These are phyloP conservation scores for Triplophysa bombifrons DNA, from an alignment of 2,797 vertebrate species.

Conservation along the genomic window DNA sequence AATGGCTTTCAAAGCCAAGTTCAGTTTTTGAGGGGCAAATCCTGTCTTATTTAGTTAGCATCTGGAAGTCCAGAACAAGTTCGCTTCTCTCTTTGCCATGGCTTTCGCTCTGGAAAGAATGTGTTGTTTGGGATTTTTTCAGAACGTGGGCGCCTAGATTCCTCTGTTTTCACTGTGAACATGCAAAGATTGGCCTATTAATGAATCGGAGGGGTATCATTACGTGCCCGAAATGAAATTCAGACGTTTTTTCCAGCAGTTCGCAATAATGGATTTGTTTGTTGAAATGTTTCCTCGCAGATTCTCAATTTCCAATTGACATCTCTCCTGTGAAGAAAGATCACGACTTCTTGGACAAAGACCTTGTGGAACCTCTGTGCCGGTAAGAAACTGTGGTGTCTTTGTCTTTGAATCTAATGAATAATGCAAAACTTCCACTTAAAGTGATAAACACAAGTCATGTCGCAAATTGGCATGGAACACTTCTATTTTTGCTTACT, in stretches of 20 bases:
- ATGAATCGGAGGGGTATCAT: constrained; percentile 31
- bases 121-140: constrained; percentile 45
- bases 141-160: constrained; percentile 26
- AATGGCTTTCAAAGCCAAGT: constrained; percentile 66
- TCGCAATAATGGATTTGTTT: constrained; percentile 8
- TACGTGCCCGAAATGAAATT: constrained; percentile 10
- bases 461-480: too few species aligned
- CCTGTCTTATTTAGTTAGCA: constrained; percentile 68
- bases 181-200: constrained; percentile 37
- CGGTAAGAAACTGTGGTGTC: constrained; percentile 78
- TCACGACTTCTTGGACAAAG: constrained; percentile 98
- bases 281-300: constrained; percentile 70
- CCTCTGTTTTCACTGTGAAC: constrained; percentile 45
- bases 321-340: constrained; percentile 95
- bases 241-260: neutral
- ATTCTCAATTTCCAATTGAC: constrained; percentile 96
- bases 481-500: neutral
- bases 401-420: neutral
- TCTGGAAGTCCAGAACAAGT: constrained; percentile 63
- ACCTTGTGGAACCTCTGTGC: constrained; percentile 97
- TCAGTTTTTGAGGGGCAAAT: constrained; percentile 63
- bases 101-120: constrained; percentile 64
- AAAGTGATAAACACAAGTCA: neutral
- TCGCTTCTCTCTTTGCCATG: constrained; percentile 57
- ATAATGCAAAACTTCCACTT: constrained; percentile 9